These are phyloP conservation scores for Hydrozoanthus tunicans DNA, from an alignment of 64 coral and sea anemone genomes.

Conservation along the genomic window DNA sequence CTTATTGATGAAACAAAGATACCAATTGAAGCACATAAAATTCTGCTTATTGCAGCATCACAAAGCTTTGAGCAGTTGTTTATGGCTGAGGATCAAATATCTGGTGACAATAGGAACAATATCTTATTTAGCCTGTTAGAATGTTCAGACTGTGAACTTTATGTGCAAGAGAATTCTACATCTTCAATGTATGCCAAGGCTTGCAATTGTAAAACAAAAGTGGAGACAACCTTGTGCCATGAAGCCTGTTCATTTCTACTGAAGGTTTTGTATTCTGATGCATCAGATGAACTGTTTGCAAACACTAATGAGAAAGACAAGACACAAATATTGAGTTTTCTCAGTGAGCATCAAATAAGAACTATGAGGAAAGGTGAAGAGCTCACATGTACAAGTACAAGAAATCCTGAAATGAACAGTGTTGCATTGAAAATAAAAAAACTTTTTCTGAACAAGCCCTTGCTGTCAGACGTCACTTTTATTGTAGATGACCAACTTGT, in stretches of 20 bases:
- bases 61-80: conserved; percentile 41
- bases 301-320: conserved; percentile 38
- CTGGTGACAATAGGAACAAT: not conserved
- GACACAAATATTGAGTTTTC: conserved; percentile 4
- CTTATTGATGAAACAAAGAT: not conserved
- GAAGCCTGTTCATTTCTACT: conserved; percentile 44
- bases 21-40: conserved; percentile 42
- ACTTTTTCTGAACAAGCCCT: conserved; percentile 38
- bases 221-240: conserved; percentile 17
- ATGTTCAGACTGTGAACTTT: not conserved
- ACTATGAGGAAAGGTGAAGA: conserved; percentile 12
- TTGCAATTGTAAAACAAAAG: conserved; percentile 21
- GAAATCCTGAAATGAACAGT: not conserved
- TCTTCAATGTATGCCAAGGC: not conserved
- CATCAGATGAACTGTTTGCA: conserved; percentile 5
- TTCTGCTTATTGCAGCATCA: conserved; percentile 33
- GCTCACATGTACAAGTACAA: no score
- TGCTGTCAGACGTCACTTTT: conserved; percentile 34
- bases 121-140: not conserved
- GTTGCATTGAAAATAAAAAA: conserved; percentile 9
- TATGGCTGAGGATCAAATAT: not conserved
- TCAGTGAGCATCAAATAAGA: conserved; percentile 12
- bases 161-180: not conserved
- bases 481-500: not conserved
- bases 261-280: conserved; percentile 30